These are phyloP conservation scores for Tachuris rubrigastra DNA, from an alignment of 2,113 vertebrate genomes.

Conservation along the genomic window DNA sequence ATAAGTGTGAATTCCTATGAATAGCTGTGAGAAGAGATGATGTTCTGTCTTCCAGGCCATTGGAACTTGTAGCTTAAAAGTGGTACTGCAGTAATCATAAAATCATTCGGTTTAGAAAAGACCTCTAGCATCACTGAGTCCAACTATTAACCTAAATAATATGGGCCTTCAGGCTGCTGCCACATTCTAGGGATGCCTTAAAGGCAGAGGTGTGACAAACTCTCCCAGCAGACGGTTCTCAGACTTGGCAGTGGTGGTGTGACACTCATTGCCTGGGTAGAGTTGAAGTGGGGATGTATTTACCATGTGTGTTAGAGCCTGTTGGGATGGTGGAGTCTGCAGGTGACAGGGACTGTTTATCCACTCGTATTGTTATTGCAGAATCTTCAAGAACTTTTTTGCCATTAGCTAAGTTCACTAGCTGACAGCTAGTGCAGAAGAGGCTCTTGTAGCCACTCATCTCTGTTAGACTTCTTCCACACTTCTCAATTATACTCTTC, in stretches of 20 bases:
- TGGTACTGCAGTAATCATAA: not conserved
- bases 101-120: not conserved
- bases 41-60: not conserved
- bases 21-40: not conserved
- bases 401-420: not conserved
- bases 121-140: not conserved
- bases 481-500: not conserved
- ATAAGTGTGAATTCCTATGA: not conserved
- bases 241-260: not conserved
- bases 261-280: not conserved
- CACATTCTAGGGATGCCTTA: not conserved
- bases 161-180: not conserved
- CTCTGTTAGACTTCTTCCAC: not conserved
- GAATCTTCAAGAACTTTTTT: not conserved
- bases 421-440: not conserved
- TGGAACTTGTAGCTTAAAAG: not conserved
- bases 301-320: accelerated
- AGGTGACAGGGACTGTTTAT: not conserved
- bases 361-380: not conserved
- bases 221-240: not conserved
- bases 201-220: not conserved
- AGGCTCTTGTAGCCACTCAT: not conserved
- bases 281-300: not conserved
- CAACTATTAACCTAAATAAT: not conserved
- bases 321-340: not conserved